Conservation (phyloP, 1,140 invertebrate species). For the Centruroides sculpturatus region DNA sequence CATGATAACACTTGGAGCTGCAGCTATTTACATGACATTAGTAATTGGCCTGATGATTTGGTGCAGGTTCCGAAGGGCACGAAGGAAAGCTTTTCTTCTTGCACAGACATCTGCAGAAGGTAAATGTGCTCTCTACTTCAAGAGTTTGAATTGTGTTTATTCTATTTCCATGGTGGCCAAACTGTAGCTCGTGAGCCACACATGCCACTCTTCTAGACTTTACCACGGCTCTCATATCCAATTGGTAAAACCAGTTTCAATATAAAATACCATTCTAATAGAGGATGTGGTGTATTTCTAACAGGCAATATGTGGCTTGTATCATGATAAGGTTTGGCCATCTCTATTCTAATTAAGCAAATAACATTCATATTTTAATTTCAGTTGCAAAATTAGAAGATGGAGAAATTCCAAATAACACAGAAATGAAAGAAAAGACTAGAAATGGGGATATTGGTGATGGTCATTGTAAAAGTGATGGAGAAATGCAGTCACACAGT, state of each 20-base stretch:
- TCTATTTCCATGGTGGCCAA: not conserved
- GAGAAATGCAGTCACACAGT: slow-evolving; percentile 51
- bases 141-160: not conserved
- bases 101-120: slow-evolving; percentile 13
- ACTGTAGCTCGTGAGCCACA: too few relatives aligned
- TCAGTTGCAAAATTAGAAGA: slow-evolving; percentile 19
- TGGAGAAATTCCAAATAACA: slow-evolving; percentile 40
- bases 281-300: too few relatives aligned
- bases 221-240: too few relatives aligned
- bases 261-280: too few relatives aligned
- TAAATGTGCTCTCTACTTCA: not conserved
- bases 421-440: slow-evolving; percentile 20
- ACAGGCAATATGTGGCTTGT: too few relatives aligned
- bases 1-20: slow-evolving; percentile 78
- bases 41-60: slow-evolving; percentile 85
- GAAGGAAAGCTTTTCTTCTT: slow-evolving; percentile 40
- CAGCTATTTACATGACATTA: slow-evolving; percentile 74
- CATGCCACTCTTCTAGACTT: not conserved
- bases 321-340: not conserved
- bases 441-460: too few relatives aligned
- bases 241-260: too few relatives aligned
- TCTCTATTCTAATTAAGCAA: not conserved
- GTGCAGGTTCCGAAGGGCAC: slow-evolving; percentile 60
- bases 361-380: not conserved
- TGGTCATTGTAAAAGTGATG: slow-evolving; percentile 40